phyloP scores from a whole-genome alignment of 1,140 invertebrate genomes.

The Lithobius niger region DNA sequence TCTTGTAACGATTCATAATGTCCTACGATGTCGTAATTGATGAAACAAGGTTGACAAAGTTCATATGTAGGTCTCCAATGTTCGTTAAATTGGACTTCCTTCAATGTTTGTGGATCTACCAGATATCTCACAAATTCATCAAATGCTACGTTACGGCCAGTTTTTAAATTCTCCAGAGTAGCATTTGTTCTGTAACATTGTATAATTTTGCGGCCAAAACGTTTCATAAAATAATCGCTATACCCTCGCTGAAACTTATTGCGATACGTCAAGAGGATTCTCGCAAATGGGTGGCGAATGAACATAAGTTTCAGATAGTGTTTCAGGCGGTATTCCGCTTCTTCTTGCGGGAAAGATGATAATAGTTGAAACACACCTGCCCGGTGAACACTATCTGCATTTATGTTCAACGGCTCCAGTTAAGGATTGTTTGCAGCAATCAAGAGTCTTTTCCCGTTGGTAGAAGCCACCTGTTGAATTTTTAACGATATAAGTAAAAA shows the following conservation, averaged over 20 bases:
- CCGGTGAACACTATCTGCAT: slow-evolving; percentile 56
- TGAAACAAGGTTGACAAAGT: slow-evolving; percentile 72
- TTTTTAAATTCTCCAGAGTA: slow-evolving; percentile 49
- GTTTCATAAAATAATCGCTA: slow-evolving; percentile 52
- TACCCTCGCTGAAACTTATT: slow-evolving; percentile 70
- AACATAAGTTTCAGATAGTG: slow-evolving; percentile 71
- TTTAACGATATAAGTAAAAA: too few species aligned
- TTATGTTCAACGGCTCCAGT: slow-evolving; percentile 54
- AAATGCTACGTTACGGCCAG: slow-evolving; percentile 74
- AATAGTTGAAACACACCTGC: slow-evolving; percentile 41
- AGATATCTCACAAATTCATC: slow-evolving; percentile 72
- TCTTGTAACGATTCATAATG: slow-evolving; percentile 53
- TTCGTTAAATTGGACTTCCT: slow-evolving; percentile 51
- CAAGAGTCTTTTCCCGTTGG: slow-evolving; percentile 87
- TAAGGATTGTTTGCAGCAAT: slow-evolving; percentile 56
- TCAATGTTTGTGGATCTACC: slow-evolving; percentile 42
- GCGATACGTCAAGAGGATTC: slow-evolving; percentile 72
- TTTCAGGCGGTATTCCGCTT: slow-evolving; percentile 44
- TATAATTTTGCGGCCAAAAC: slow-evolving; percentile 66
- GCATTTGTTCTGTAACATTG: slow-evolving; percentile 56
- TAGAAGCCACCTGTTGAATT: slow-evolving; percentile 95
- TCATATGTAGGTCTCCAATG: slow-evolving; percentile 74
- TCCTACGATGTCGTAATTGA: slow-evolving; percentile 80
- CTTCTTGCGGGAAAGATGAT: slow-evolving; percentile 38
- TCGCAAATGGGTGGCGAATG: slow-evolving; percentile 80